A percentile compares a stretch with the other conserved stretches of the same genome.
phyloP scores from a whole-genome alignment of 2,113 vertebrate genomes.

The Sterna hirundo region DNA sequence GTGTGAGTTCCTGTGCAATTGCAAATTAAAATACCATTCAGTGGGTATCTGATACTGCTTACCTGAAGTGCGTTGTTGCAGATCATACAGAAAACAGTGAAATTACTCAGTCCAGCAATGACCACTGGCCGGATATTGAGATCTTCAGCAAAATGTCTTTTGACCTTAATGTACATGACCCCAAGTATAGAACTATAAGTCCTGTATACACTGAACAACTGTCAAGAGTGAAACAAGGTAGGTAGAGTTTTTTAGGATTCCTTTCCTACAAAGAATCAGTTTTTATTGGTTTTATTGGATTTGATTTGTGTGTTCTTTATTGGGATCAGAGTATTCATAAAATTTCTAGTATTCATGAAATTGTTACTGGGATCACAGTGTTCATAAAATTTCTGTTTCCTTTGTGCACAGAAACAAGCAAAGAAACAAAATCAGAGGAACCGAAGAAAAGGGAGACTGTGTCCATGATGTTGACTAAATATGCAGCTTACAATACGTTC shows the following conservation, averaged over 20 bases:
- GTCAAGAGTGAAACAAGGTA: constrained; percentile 82
- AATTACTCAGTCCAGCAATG: constrained; percentile 64
- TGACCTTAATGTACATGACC: constrained; percentile 87
- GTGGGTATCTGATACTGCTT: not conserved
- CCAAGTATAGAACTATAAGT: constrained; percentile 88
- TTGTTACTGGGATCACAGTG: not conserved
- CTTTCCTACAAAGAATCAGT: not conserved
- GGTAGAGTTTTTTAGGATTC: constrained; percentile 1
- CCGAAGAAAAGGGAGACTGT: constrained; percentile 82
- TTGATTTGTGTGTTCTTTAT: too few relatives aligned
- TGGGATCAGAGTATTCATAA: too few relatives aligned
- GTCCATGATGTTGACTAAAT: constrained; percentile 92
- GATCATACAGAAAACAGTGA: constrained; percentile 70
- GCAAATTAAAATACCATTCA: not conserved
- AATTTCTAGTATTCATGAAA: too few relatives aligned
- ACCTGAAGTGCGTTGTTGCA: constrained; percentile 50
- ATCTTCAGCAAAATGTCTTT: constrained; percentile 89
- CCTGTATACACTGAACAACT: constrained; percentile 84
- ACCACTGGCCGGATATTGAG: constrained; percentile 95
- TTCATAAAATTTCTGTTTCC: not conserved
- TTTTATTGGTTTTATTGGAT: not conserved
- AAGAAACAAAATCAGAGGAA: constrained; percentile 74
- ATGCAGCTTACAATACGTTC: constrained; percentile 95
- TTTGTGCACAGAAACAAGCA: constrained; percentile 72
- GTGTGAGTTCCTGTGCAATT: not conserved